phyloP scores from a whole-genome alignment of 2,888 invertebrate species.

The Prosapia bicincta region DNA sequence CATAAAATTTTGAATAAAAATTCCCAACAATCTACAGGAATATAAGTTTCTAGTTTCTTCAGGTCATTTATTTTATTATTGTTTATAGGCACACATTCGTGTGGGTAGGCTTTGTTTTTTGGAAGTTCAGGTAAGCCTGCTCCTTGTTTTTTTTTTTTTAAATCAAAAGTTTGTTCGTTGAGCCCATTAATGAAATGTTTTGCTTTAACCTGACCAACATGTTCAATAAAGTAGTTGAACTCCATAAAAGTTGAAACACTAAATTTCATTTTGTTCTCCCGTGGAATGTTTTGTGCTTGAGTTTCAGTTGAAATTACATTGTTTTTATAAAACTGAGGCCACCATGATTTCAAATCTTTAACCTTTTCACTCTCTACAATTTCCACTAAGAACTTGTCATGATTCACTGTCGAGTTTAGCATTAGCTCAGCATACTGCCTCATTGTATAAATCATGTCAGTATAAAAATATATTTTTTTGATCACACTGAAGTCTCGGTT shows the following conservation, averaged over 20 bases:
- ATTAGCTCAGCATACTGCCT: no score
- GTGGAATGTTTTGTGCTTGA: neutral
- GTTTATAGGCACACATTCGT: no score
- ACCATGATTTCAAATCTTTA: conserved; percentile 15
- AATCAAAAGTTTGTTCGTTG: no score
- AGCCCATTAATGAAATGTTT: conserved; percentile 7
- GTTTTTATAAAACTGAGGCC: neutral
- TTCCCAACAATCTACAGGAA: no score
- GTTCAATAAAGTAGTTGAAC: no score
- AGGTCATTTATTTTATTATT: no score
- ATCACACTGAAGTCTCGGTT: no score
- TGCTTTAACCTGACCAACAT: conserved; percentile 3
- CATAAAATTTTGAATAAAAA: no score
- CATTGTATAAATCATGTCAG: no score
- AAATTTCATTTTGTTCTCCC: neutral
- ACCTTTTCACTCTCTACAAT: neutral
- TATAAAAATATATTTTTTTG: conserved; percentile 17
- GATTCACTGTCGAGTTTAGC: no score
- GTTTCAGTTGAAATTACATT: conserved; percentile 13
- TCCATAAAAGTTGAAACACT: neutral
- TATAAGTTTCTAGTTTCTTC: no score
- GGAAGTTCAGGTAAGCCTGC: neutral
- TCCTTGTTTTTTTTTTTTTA: neutral
- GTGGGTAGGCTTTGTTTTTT: neutral
- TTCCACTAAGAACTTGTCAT: conserved; percentile 3